Conservation (phyloP, 2,797 vertebrate species). For the Chloroceryle amazona region DNA sequence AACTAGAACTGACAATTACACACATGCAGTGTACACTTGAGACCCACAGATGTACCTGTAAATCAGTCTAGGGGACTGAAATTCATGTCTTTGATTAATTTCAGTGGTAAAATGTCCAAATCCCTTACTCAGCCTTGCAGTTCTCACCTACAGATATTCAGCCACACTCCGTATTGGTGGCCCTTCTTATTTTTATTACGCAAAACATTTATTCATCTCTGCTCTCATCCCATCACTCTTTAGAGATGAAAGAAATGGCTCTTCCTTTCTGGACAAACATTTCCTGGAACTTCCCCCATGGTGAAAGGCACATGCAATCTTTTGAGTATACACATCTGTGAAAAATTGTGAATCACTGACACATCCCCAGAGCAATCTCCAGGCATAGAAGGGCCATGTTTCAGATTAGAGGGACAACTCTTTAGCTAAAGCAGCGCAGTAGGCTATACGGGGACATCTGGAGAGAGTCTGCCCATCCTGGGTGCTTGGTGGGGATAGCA, state of each 20-base stretch:
- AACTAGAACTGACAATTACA: constrained; percentile 8
- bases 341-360: neutral
- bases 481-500: neutral
- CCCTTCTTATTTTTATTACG: neutral
- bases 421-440: neutral
- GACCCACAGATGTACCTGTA: neutral
- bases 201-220: neutral
- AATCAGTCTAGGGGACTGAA: neutral
- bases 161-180: neutral
- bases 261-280: neutral
- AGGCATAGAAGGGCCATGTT: neutral
- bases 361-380: neutral
- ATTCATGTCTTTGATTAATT: neutral
- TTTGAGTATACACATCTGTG: neutral
- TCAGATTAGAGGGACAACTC: neutral
- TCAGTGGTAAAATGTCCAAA: neutral
- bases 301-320: neutral
- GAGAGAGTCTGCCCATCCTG: neutral
- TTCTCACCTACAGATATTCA: neutral
- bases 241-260: neutral
- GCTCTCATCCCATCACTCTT: neutral
- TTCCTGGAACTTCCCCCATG: neutral
- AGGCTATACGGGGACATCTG: neutral
- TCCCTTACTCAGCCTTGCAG: neutral
- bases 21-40: neutral